phyloP scores from a whole-genome alignment of 2,797 vertebrate genomes.

The Crax fasciolata region DNA sequence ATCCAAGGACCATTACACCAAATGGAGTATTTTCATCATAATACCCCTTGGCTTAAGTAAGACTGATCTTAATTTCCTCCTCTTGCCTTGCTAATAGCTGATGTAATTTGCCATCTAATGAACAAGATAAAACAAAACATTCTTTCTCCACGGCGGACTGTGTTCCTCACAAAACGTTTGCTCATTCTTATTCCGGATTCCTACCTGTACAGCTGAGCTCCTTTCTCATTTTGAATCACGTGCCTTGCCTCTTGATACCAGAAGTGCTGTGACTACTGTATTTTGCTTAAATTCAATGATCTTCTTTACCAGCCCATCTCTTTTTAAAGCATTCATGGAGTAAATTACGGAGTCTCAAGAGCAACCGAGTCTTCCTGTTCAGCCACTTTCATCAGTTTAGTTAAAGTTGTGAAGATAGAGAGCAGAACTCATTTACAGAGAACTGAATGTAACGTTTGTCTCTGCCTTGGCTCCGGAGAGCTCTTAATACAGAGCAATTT shows the following conservation, averaged over 20 bases:
- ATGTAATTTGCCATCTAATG: neutral
- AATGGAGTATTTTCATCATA: neutral
- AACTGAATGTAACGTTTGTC: conserved; percentile 57
- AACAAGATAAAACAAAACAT: neutral
- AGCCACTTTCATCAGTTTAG: conserved; percentile 1
- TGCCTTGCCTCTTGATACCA: conserved; percentile 22
- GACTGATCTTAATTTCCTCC: neutral
- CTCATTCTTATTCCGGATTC: neutral
- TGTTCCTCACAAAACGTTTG: rapidly evolving
- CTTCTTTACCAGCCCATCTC: conserved; percentile 38
- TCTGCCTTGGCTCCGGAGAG: conserved; percentile 50
- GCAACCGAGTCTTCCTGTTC: conserved; percentile 19
- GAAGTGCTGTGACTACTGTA: conserved; percentile 11
- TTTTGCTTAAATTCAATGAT: conserved; percentile 43
- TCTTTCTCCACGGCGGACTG: neutral
- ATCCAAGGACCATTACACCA: neutral
- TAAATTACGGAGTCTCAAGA: conserved; percentile 44
- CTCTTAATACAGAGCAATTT: conserved; percentile 57
- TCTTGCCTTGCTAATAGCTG: neutral
- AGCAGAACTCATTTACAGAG: conserved; percentile 52
- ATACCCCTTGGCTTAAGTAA: neutral
- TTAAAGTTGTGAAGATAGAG: conserved; percentile 49
- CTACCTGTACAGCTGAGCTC: neutral
- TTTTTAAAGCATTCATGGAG: conserved; percentile 28
- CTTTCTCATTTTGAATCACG: neutral